Percentiles rank a stretch among this genome's conserved stretches.
phyloP scores from a whole-genome alignment of 30 jellyfish, hydroid and myxozoan species.

The Turritopsis dohrnii region DNA sequence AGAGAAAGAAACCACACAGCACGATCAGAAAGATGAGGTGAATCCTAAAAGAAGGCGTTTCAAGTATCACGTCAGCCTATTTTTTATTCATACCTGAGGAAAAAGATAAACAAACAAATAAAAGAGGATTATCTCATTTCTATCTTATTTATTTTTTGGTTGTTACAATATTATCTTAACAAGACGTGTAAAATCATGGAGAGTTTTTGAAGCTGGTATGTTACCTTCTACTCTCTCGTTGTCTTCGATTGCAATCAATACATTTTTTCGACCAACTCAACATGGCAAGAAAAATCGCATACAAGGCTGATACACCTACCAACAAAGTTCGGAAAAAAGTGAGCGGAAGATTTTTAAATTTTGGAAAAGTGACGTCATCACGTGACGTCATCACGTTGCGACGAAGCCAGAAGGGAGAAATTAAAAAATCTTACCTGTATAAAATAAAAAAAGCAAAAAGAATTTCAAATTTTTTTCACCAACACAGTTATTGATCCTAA shows the following conservation, averaged over 20 bases:
- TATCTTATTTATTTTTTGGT: background rate
- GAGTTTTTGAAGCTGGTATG: background rate
- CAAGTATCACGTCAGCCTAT: no score
- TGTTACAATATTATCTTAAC: background rate
- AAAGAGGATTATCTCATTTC: no score
- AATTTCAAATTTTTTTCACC: slow-evolving; percentile 50
- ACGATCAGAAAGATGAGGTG: background rate
- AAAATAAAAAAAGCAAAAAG: slow-evolving; percentile 50
- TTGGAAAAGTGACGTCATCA: no score
- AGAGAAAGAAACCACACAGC: background rate
- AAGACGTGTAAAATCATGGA: background rate
- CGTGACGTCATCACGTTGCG: background rate
- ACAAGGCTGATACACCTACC: background rate
- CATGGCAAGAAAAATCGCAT: background rate
- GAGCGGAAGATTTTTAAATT: no score
- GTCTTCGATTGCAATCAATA: background rate
- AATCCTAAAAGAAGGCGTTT: background rate
- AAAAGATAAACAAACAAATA: no score
- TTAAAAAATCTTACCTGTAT: slow-evolving; percentile 58
- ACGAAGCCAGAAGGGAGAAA: background rate
- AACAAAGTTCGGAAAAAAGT: no score
- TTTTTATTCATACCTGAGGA: no score
- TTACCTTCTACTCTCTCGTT: slow-evolving; percentile 4
- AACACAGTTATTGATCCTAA: slow-evolving; percentile 63
- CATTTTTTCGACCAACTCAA: slow-evolving; percentile 3